These are phyloP conservation scores for Phyllostomus discolor DNA, from an alignment of 2,113 vertebrate genomes.

Conservation along the genomic window DNA sequence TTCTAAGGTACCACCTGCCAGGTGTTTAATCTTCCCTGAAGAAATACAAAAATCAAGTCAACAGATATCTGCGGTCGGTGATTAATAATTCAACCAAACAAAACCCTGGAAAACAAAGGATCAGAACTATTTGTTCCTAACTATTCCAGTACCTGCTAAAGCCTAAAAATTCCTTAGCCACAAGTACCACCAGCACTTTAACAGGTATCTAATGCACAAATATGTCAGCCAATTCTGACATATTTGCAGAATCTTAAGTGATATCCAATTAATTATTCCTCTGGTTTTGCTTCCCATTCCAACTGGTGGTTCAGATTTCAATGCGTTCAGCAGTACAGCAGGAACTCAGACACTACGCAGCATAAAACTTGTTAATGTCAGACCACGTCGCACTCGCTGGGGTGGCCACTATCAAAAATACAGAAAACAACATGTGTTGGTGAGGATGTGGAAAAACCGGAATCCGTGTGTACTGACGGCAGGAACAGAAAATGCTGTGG, in stretches of 20 bases:
- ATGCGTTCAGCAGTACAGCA: neutral
- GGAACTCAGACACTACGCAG: neutral
- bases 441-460: neutral
- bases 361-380: neutral
- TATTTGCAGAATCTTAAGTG: neutral
- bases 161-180: neutral
- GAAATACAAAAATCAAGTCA: conserved; percentile 45
- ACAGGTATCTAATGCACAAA: neutral
- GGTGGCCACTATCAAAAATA: neutral
- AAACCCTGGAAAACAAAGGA: conserved; percentile 17
- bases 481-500: neutral
- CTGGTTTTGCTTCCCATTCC: neutral
- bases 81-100: neutral
- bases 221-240: neutral
- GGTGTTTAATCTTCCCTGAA: neutral
- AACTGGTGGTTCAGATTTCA: neutral
- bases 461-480: neutral
- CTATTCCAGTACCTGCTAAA: conserved; percentile 10
- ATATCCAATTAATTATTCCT: neutral
- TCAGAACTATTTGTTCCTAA: neutral
- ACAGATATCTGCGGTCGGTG: neutral
- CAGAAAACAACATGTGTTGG: neutral
- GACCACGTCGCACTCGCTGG: neutral
- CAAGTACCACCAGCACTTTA: neutral
- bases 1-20: neutral